A percentile compares a stretch with the other conserved stretches of the same genome.
Evolutionary conservation across 1,140 invertebrate species (phyloP).

Genomic region (Orussus abietinus): DNA sequence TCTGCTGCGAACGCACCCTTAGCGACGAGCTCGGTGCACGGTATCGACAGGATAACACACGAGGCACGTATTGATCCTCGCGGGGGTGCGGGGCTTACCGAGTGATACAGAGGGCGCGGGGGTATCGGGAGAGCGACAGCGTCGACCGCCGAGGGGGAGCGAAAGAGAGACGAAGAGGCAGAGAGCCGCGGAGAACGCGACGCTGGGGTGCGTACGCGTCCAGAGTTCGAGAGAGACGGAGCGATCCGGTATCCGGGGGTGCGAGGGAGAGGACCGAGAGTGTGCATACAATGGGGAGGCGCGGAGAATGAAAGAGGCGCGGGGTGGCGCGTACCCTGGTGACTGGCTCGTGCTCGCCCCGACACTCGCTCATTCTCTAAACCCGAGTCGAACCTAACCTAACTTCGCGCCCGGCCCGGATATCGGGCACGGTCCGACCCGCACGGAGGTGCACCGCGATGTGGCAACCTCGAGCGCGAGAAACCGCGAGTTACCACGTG

Average conservation of each 20-base stretch:
- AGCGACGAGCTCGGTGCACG: constrained; percentile 17
- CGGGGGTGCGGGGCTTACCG: constrained; percentile 26
- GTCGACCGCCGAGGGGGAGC: constrained; percentile 7
- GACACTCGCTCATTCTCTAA: too few relatives aligned
- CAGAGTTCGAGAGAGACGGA: constrained; percentile 3
- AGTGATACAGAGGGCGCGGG: constrained; percentile 9
- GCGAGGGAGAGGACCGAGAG: constrained; percentile 1
- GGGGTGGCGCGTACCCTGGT: constrained; percentile 13
- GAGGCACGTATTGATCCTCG: constrained; percentile 43
- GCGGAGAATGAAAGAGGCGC: constrained; percentile 8
- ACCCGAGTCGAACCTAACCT: constrained; percentile 16
- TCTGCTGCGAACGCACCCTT: not conserved
- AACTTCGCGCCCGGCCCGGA: constrained; percentile 4
- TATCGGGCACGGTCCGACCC: constrained; percentile 10
- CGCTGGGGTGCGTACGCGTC: not conserved
- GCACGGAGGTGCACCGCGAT: constrained; percentile 22
- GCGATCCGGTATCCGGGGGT: constrained; percentile 13
- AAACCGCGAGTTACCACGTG: too few relatives aligned
- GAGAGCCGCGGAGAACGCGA: constrained; percentile 9
- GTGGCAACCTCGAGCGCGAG: too few relatives aligned
- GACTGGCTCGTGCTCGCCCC: too few relatives aligned
- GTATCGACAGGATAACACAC: constrained; percentile 42
- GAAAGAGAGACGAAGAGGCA: constrained; percentile 8
- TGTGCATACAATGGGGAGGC: not conserved
- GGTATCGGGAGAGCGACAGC: constrained; percentile 10